Conservation (phyloP, 2,113 vertebrate species). For the Nettapus auritus region DNA sequence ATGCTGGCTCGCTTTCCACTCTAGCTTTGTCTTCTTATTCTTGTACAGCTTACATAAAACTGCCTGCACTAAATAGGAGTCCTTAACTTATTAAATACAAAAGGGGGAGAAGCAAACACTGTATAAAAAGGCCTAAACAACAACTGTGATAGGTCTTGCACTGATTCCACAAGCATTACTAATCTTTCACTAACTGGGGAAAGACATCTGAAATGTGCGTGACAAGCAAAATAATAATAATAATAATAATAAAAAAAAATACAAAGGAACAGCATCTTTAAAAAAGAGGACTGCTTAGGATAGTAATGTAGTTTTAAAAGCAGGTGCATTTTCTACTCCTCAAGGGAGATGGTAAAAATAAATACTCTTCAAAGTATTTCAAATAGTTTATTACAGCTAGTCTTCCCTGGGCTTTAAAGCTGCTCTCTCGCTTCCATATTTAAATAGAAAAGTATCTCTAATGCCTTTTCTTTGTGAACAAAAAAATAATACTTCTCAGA, state of each 20-base stretch:
- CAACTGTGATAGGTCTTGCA: background rate
- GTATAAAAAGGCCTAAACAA: background rate
- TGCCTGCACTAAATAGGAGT: background rate
- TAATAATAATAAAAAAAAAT: background rate
- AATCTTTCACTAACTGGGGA: background rate
- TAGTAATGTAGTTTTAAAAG: background rate
- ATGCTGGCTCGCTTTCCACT: background rate
- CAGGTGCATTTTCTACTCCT: background rate
- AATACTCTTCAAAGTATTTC: background rate
- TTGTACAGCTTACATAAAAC: background rate
- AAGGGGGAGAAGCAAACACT: background rate
- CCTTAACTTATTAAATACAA: background rate
- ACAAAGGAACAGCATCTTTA: background rate
- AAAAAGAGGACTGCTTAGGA: background rate
- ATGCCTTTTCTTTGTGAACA: conserved; percentile 1
- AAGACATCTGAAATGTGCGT: background rate
- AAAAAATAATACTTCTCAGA: background rate
- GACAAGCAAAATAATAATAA: background rate
- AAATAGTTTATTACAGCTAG: background rate
- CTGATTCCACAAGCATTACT: background rate
- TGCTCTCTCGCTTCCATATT: background rate
- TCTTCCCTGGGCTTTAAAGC: background rate
- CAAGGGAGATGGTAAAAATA: background rate
- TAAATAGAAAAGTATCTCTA: conserved; percentile 11
- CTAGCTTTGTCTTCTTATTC: background rate